These are phyloP conservation scores for Pteropus alecto DNA, from an alignment of 2,113 vertebrate species.

Conservation along the genomic window DNA sequence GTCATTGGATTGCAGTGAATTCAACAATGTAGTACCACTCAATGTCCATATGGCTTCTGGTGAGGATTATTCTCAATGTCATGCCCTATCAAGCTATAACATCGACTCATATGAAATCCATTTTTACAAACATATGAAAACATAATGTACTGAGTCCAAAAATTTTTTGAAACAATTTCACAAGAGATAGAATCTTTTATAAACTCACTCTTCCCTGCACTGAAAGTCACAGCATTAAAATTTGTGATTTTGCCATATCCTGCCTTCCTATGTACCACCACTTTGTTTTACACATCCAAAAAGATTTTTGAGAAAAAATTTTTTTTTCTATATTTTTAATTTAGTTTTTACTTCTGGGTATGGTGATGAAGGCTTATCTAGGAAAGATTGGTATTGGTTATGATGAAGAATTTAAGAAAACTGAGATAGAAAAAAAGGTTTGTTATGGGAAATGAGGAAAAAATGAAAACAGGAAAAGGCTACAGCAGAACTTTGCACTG, in stretches of 20 bases:
- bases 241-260: not conserved
- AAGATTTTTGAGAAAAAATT: not conserved
- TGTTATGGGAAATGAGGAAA: not conserved
- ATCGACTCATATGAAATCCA: not conserved
- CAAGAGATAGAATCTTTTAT: not conserved
- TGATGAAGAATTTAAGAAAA: not conserved
- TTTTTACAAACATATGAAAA: not conserved
- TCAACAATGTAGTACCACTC: not conserved
- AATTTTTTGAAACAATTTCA: not conserved
- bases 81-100: not conserved
- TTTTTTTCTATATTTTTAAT: not conserved
- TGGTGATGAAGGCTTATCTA: not conserved
- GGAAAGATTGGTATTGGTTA: not conserved
- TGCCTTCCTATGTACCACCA: not conserved
- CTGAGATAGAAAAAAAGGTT: not conserved
- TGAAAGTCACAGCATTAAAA: not conserved
- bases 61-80: not conserved
- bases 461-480: not conserved
- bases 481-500: not conserved
- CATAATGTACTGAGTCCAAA: not conserved
- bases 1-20: not conserved
- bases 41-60: not conserved
- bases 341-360: not conserved
- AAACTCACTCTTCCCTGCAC: not conserved
- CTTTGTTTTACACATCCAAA: not conserved